phyloP scores from a whole-genome alignment of 2,113 vertebrate genomes.

The Hemiscyllium ocellatum region DNA sequence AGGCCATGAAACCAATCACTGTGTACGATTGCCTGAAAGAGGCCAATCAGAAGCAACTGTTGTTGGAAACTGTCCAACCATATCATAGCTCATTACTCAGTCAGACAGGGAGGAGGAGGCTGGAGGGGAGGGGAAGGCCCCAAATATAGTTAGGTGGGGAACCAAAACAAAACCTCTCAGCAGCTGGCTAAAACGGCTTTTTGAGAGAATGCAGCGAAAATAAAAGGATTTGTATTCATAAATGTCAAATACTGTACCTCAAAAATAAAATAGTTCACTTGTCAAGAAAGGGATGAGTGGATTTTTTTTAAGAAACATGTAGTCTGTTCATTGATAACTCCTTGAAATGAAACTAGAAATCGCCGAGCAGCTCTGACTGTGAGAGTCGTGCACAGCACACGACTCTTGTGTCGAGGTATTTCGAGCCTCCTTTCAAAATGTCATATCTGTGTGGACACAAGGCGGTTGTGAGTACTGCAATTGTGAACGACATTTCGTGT shows the following conservation, averaged over 20 bases:
- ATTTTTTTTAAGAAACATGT: not conserved
- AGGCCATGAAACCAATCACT: constrained; percentile 53
- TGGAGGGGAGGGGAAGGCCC: not conserved
- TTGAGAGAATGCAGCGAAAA: not conserved
- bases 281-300: not conserved
- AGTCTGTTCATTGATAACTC: not conserved
- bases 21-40: constrained; percentile 26
- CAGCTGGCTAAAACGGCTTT: constrained; percentile 1
- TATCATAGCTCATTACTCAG: constrained; percentile 46
- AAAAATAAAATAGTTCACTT: not conserved
- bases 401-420: not conserved
- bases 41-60: constrained; percentile 54
- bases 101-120: constrained; percentile 38
- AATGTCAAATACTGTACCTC: no score
- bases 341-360: not conserved
- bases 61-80: constrained; percentile 53
- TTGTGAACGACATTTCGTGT: not conserved
- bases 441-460: not conserved
- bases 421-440: not conserved
- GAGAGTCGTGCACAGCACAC: not conserved
- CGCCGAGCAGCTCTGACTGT: not conserved
- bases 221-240: no score
- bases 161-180: not conserved
- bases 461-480: not conserved
- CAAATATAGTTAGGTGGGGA: not conserved